Evolutionary conservation across 2,113 vertebrate species (phyloP).

Genomic region (Varanus komodoensis): DNA sequence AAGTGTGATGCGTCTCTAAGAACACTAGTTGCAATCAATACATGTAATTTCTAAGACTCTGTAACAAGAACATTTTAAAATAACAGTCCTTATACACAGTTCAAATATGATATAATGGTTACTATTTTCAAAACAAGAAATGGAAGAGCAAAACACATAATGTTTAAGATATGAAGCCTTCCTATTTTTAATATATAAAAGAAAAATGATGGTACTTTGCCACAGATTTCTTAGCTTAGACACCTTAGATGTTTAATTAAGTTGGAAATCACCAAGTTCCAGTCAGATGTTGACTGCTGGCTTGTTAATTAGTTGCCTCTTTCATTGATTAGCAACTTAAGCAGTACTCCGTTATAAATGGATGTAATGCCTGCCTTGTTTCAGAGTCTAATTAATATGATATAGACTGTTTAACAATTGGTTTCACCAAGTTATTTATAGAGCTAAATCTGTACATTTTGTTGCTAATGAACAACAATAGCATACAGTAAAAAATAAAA

Average conservation of each 20-base stretch:
- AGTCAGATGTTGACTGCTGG: conserved; percentile 68
- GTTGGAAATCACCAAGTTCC: conserved; percentile 73
- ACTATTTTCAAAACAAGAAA: background rate
- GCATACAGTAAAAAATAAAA: conserved; percentile 13
- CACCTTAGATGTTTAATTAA: conserved; percentile 77
- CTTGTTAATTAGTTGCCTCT: conserved; percentile 76
- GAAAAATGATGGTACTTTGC: conserved; percentile 57
- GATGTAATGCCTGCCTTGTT: conserved; percentile 59
- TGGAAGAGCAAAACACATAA: accelerated
- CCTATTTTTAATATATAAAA: conserved; percentile 34
- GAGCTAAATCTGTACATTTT: conserved; percentile 46
- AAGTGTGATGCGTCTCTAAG: accelerated
- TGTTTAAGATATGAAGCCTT: conserved; percentile 13
- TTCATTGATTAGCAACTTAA: conserved; percentile 75
- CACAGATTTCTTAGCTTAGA: conserved; percentile 50
- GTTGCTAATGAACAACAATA: conserved; percentile 48
- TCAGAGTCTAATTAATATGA: conserved; percentile 73
- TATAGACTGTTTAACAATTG: conserved; percentile 65
- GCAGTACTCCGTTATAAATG: conserved; percentile 62
- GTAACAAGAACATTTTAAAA: background rate
- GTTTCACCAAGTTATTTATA: conserved; percentile 58
- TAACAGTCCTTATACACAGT: background rate
- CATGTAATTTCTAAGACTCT: background rate
- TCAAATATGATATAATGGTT: background rate
- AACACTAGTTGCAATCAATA: background rate